Base-by-base conservation (phyloP, 2,888 invertebrate species). In the Euplagia quadripunctaria region DNA sequence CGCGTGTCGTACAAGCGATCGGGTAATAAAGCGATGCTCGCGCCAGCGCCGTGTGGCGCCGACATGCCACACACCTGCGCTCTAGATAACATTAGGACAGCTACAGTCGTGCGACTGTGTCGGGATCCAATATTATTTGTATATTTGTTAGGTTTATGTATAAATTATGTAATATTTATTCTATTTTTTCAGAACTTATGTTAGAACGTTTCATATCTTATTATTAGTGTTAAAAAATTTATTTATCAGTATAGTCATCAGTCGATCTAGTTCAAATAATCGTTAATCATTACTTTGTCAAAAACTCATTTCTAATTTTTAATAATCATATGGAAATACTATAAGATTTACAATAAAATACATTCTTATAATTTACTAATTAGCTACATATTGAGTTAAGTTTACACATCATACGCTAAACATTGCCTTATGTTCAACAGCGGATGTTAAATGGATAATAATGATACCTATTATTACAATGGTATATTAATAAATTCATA, bases 31-130 rank as follows among this genome's bases (percentile, higher is more conserved):
- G 87, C 82, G 87, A 88, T 86, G 85, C 80, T 78, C 82, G 83
- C 81, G 78, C 86, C 52, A 20, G 64, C 74, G 68, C 74, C 82
- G 83, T 80, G 84, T 86, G 86, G 81, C 74, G 76, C 68, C 77
- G 85, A 89, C 89, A 89, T 77, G 80, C 72, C 73, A 66, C 72
- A 83, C 89, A 89, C 89, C 89, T 89, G 87, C 79, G 73, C 76
- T 31, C 64, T 65, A 79, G 85, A 88, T 88, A 87, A 79, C 83
- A 73, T 64, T 75, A 70, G 74, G 72, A 16, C 20, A 42, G 20
- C 64, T 43, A 4, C 68, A 55, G 11, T 12, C 17, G 31, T 0
- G 4, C 70, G 64, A 52, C 20, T 20, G 61, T 12, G 4, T 31
- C 31, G 20, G 20, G 0, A 12, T 14, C 31, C 7, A 20, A 31